Base-by-base conservation (phyloP, 2,888 invertebrate genomes). In the Acanthopleura granulata region DNA sequence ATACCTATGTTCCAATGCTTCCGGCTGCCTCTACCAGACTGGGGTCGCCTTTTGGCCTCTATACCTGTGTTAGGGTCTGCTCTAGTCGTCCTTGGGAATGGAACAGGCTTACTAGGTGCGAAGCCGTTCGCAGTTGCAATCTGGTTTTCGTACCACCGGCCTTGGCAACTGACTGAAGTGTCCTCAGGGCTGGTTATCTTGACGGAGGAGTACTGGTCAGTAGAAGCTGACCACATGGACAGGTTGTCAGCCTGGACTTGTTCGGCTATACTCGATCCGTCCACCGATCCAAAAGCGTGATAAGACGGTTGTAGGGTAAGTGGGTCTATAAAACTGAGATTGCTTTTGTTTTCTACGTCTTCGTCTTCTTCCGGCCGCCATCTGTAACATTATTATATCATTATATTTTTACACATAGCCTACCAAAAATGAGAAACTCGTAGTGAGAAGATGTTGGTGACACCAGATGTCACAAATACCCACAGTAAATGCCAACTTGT, bases 201-300 rank as follows among this genome's bases (percentile, higher is more conserved):
- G 29, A 66, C 66, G 25, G 27, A 22, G 66, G 29, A 18, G 29
- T 66, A 66, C 6, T 22, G 66, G 66, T 66, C 66, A 27, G 22
- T 66, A 16, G 66, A 66, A 6, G 29, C 66, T 27, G 66, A 66
- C 29, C 27, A 66, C 66, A 66, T 16, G 15, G 66, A 66, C 3
- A 27, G 66, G 29, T 22, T 66, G 14, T 66, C 66, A 15, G 29
- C 1, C 1, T 66, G 66, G 22, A 18, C 66, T 6, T 66, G 16
- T 16, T 27, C 29, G 27, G 66, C 29, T 27, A 66, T 66, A 27
- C 66, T 66, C 18, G 66, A 66, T 16, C 66, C 66, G 29, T 66
- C 66, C 29, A 66, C 66, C 6, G 66, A 66, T 6, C 66, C 66
- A 66, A 27, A 66, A 25, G 66, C 66, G 29, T 66, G 29, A 25